These are phyloP conservation scores for Eurois occulta DNA, from an alignment of 2,888 invertebrate species.

Conservation along the genomic window DNA sequence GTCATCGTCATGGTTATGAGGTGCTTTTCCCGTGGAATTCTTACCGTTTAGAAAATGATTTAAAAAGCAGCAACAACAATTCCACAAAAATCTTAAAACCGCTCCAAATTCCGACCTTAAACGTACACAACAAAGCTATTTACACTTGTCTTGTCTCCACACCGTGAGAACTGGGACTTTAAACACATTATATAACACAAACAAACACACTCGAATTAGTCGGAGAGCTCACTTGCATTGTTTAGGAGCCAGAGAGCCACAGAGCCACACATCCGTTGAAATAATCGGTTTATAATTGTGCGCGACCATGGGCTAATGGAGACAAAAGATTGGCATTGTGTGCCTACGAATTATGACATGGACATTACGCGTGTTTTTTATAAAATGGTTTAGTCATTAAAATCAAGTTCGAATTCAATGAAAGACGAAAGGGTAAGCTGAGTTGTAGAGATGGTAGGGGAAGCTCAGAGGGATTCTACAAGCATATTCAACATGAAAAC, in stretches of 20 bases:
- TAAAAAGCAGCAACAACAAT: not conserved
- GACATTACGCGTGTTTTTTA: conserved; percentile 32
- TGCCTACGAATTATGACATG: conserved; percentile 65
- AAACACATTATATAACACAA: conserved; percentile 62
- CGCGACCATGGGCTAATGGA: conserved; percentile 62
- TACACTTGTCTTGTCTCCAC: conserved; percentile 39
- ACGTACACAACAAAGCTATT: conserved; percentile 35
- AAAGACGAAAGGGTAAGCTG: not conserved
- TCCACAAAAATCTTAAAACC: conserved; percentile 14
- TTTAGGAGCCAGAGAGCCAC: conserved; percentile 47
- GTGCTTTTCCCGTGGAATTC: not conserved
- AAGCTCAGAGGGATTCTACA: not conserved
- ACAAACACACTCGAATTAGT: conserved; percentile 52
- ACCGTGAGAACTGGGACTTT: conserved; percentile 67
- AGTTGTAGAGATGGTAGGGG: not conserved
- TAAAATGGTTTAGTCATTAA: conserved; percentile 24
- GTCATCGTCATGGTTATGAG: not conserved
- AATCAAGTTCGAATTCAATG: not conserved
- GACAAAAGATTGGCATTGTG: conserved; percentile 68
- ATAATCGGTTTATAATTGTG: conserved; percentile 81
- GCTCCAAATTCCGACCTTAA: conserved; percentile 40
- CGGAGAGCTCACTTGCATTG: conserved; percentile 61
- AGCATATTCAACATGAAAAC: not conserved
- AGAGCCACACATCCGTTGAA: conserved; percentile 66
- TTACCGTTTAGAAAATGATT: not conserved